Evolutionary conservation across 2,113 vertebrate genomes (phyloP), one percentile per base, ranked within the genome.

Genomic region (Willisornis vidua): DNA sequence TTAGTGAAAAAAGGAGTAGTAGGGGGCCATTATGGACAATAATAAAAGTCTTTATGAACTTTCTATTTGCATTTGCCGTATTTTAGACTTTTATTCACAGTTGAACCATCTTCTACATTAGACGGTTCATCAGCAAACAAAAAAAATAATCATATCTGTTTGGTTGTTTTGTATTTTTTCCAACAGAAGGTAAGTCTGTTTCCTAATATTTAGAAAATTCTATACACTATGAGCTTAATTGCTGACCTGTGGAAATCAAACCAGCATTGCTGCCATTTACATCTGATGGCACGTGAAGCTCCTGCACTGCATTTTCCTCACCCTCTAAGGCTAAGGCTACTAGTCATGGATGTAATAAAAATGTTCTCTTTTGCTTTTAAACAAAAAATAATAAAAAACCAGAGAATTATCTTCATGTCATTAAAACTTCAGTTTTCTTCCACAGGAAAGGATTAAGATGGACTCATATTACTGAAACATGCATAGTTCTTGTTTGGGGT

Each of bases 401-500:
- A 49, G 4, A 55, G 7, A 51, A 59, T 52, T 78, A 29, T 43
- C 48, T 88, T 79, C 48, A 51, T 6, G 20, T 24, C 48, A 35
- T 93, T 81, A 72, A 58, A 79, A 25, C 8, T 82, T 75, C 14
- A 14, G 20, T 41, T 89, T 84, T 37, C 48, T 59, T 77, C 45
- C 63, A 76, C 19, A 26, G 18, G 62, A 68, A 63, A 72, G 23
- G 39, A 41, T 31, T 46, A 81, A 84, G 5, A 59, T 8, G 14
- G 28, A 51, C 2, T 26, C 24, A 86, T 54, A 15, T 41, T 55
- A 23, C 4, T 15, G 43, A 77, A 87, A 70, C 14, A 57, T 1
- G 2, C 0, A 3, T 0, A 31, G 12, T 20, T 20, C 12, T 10
- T 8, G 10, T 29, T 19, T 31, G 61, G 17, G 19, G 23, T 49